Evolutionary conservation across 2,113 vertebrate species (phyloP), one percentile per base, ranked within the genome.

Genomic region (Cyphomyrus discorhynchus): DNA sequence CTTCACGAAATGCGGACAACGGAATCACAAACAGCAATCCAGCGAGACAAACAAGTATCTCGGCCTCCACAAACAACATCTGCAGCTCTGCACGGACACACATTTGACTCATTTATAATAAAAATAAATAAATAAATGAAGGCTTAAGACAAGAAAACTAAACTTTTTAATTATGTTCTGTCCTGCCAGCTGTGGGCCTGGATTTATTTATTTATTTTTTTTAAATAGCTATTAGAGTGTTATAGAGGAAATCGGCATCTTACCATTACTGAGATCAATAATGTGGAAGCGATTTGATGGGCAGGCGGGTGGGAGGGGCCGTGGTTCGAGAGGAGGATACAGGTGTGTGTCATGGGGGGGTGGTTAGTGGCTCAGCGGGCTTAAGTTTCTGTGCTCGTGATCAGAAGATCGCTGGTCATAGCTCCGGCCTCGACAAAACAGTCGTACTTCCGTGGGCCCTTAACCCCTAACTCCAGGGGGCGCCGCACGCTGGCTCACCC

Each of bases 211-310:
- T 0, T 42, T 42, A 3, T 52, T 27, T 62, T 27, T 35, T 77
- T 80, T 42, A 39, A 77, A n/a, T 62, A 66, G 86, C 53, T 24
- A 46, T 62, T 88, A 88, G 35, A 88, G 27, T 21, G 56, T 35
- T 53, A 52, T 46, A 62, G 53, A 62, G 56, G 21, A 66, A n/a
- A 86, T 53, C 8, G 45, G 53, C 39, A 27, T 88, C 56, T 66
- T 62, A 21, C 87, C 87, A 88, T 88, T 62, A 88, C 52, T 39
- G 56, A 31, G 42, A 88, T 88, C 56, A 50, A 45, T 66, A 62
- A 88, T n/a, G 19, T 66, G 6, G 39, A 62, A 52, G 47, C 85
- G 4, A 21, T 24, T 62, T 45, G 56, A 58, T 66, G 56, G 56
- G 6, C 31, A 15, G 53, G 19, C 6, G 24, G 49, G 49, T 31